Conservation (phyloP, 1,140 invertebrate species). For the Marisa cornuarietis region DNA sequence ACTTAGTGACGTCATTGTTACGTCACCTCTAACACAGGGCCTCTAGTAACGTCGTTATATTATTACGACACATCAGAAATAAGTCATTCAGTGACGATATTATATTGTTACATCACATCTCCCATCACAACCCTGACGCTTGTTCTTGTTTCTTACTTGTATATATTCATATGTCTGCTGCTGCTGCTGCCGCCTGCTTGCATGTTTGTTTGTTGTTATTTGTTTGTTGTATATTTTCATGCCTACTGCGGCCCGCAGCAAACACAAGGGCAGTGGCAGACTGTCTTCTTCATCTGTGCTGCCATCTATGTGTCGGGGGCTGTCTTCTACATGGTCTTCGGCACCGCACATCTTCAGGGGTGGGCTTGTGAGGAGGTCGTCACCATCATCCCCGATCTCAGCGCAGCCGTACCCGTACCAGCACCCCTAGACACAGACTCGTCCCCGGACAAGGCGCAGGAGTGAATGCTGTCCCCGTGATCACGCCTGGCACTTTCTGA, state of each 20-base stretch:
- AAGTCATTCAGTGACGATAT: neutral
- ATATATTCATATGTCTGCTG: neutral
- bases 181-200: neutral
- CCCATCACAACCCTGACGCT: too few relatives aligned
- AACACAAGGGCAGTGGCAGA: slow-evolving; percentile 45
- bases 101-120: neutral
- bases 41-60: neutral
- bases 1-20: neutral
- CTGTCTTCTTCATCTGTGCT: slow-evolving; percentile 50
- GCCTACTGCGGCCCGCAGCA: slow-evolving; percentile 43
- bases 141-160: too few relatives aligned
- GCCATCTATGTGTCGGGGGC: slow-evolving; percentile 45
- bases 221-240: neutral
- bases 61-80: neutral
- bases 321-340: slow-evolving; percentile 42
- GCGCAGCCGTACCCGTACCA: neutral
- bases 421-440: neutral
- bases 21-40: neutral
- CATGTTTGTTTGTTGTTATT: neutral
- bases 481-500: too few relatives aligned
- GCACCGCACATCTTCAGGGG: slow-evolving; percentile 28
- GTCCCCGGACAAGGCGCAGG: neutral
- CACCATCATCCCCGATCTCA: neutral
- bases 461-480: too few relatives aligned
- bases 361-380: slow-evolving; percentile 21